Base-by-base conservation (phyloP, 2,888 invertebrate species). In the Aphidoletes aphidimyza region DNA sequence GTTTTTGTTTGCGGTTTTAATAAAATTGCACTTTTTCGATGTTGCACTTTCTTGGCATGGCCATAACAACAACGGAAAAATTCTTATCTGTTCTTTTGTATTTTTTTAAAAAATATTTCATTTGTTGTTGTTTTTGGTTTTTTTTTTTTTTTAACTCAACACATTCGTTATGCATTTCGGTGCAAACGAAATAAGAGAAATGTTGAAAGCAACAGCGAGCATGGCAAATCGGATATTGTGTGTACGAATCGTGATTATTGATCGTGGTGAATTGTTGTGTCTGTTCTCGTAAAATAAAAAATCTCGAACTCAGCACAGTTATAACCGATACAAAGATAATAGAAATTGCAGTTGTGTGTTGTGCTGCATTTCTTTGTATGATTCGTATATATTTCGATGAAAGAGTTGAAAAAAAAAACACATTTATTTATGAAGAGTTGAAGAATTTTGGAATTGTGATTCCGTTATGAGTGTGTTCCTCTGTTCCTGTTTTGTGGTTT, bases 141-240 rank as follows among this genome's bases (percentile, higher is more conserved):
- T n/a, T n/a, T n/a, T n/a, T n/a, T n/a, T n/a, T n/a, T n/a, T n/a
- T n/a, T n/a, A n/a, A n/a, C n/a, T n/a, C n/a, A 36, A n/a, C 69
- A 69, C 69, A 36, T 69, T 69, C 34, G 36, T 36, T 69, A 14
- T 69, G 69, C 69, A 30, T 36, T 69, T 69, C 69, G 69, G 34
- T 30, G 69, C 14, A 69, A 54, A n/a, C n/a, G n/a, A n/a, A n/a
- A n/a, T n/a, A n/a, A 54, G 22, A 54, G 54, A 54, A 69, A 36
- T 69, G 69, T 34, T 69, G 69, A 69, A 69, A 69, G 69, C 11
- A 69, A 34, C 69, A 69, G 14, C 19, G 19, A 34, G 17, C 69
- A 69, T 69, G 69, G 36, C 30, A 69, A 69, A 69, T 36, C 69
- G 69, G 36, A 69, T 69, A 69, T 69, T 69, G 34, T 69, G 54